Evolutionary conservation across 2,113 vertebrate genomes (phyloP).

Genomic region (Trinectes maculatus): DNA sequence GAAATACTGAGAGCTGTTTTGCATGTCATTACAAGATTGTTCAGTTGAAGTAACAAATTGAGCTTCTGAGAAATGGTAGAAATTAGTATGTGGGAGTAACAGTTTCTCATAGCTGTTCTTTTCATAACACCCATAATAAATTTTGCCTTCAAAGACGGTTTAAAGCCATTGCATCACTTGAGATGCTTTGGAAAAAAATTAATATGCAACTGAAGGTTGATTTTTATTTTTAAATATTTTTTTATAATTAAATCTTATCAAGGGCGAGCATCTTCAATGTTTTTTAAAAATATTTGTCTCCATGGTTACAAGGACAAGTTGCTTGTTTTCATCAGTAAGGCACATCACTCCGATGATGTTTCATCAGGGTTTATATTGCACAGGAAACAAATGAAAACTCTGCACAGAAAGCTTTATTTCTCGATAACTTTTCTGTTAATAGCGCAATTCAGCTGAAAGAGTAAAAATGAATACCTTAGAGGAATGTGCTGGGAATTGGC

Average conservation of each 20-base stretch:
- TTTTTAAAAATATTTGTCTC: constrained; percentile 48
- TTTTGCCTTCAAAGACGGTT: constrained; percentile 31
- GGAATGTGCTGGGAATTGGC: constrained; percentile 40
- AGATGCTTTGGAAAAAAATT: constrained; percentile 23
- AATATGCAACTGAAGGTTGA: constrained; percentile 38
- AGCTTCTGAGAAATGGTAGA: constrained; percentile 7
- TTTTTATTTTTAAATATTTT: constrained; percentile 39
- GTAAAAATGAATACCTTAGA: constrained; percentile 36
- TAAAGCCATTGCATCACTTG: constrained; percentile 44
- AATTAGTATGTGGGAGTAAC: neutral
- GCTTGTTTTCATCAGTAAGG: constrained; percentile 22
- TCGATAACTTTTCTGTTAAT: constrained; percentile 9
- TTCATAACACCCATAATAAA: neutral
- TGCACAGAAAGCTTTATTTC: neutral
- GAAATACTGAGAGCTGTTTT: constrained; percentile 8
- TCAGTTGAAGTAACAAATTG: constrained; percentile 4
- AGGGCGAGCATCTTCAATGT: constrained; percentile 38
- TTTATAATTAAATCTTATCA: constrained; percentile 35
- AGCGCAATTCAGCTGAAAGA: constrained; percentile 25
- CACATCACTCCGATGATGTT: constrained; percentile 20
- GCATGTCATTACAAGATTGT: constrained; percentile 21
- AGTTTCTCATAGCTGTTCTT: neutral
- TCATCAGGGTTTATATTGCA: constrained; percentile 20
- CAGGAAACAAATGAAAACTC: neutral
- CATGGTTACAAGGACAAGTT: constrained; percentile 41